phyloP scores from a whole-genome alignment of 2,888 invertebrate species.

The Cephus sareptanus region DNA sequence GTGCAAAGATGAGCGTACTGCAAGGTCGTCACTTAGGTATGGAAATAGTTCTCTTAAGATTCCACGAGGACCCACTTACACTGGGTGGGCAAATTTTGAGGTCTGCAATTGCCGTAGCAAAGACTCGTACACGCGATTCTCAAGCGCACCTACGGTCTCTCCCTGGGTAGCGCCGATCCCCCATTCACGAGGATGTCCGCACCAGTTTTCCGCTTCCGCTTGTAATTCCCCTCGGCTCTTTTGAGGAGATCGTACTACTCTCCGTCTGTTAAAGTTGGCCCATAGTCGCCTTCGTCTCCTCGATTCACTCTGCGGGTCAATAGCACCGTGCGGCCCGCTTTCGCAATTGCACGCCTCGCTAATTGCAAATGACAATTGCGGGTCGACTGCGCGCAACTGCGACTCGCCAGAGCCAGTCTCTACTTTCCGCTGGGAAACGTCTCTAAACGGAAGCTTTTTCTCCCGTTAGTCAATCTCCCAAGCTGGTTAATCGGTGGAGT shows the following conservation, averaged over 20 bases:
- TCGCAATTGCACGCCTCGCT: constrained; percentile 60
- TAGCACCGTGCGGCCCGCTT: constrained; percentile 55
- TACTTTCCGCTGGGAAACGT: background rate
- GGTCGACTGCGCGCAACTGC: constrained; percentile 23
- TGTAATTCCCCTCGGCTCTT: background rate
- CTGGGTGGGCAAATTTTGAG: background rate
- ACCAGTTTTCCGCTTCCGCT: background rate
- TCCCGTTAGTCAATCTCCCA: background rate
- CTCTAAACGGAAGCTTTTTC: background rate
- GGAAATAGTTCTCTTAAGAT: constrained; percentile 22
- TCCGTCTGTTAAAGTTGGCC: background rate
- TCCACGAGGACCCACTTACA: background rate
- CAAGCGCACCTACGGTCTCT: background rate
- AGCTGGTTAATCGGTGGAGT: background rate
- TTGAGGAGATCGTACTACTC: background rate
- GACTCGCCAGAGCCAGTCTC: background rate
- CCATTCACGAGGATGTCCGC: background rate
- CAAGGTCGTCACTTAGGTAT: constrained; percentile 64
- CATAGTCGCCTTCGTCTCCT: background rate
- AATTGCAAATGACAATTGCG: constrained; percentile 56
- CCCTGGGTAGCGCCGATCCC: background rate
- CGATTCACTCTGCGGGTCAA: constrained; percentile 44
- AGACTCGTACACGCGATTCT: background rate
- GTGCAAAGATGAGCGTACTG: constrained; percentile 64
- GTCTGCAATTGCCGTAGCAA: background rate